These are phyloP conservation scores for Rhinolophus ferrumequinum DNA, from an alignment of 2,113 vertebrate species.

Conservation along the genomic window DNA sequence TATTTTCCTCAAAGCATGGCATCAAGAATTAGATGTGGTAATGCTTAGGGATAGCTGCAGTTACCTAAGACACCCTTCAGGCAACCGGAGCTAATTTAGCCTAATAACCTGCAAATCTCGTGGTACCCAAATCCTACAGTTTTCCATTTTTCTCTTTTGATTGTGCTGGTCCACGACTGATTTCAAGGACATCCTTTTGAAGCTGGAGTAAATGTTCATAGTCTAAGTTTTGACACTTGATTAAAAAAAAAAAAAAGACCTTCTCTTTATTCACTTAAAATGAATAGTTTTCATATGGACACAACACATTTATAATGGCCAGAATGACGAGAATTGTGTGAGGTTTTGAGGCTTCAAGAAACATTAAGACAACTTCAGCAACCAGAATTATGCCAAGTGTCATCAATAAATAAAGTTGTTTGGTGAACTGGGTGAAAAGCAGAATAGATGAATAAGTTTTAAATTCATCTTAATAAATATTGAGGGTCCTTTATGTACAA, in stretches of 20 bases:
- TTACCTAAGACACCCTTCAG: slow-evolving; percentile 42
- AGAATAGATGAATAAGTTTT: background rate
- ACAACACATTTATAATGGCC: background rate
- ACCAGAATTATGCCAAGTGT: background rate
- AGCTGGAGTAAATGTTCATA: background rate
- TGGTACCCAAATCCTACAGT: slow-evolving; percentile 25
- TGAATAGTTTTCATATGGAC: background rate
- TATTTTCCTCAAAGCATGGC: slow-evolving; percentile 55
- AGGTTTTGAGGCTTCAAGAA: background rate
- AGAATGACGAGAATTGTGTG: background rate
- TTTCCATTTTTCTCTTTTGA: slow-evolving; percentile 45
- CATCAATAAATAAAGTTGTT: background rate
- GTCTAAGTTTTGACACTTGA: background rate
- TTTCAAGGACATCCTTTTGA: slow-evolving; percentile 33
- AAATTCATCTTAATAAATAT: background rate
- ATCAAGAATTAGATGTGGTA: slow-evolving; percentile 59
- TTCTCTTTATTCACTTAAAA: slow-evolving; percentile 6
- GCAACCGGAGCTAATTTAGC: slow-evolving; percentile 59
- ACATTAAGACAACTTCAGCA: background rate
- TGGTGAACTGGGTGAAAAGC: background rate
- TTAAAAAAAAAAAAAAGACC: background rate
- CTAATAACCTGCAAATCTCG: slow-evolving; percentile 64
- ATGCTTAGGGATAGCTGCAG: slow-evolving; percentile 8
- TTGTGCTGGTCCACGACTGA: slow-evolving; percentile 14
- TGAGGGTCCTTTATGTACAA: background rate